Percentiles rank a stretch among this genome's conserved stretches.
Conservation (phyloP, 2,888 invertebrate genomes). For the Alentia gelatinosa region DNA sequence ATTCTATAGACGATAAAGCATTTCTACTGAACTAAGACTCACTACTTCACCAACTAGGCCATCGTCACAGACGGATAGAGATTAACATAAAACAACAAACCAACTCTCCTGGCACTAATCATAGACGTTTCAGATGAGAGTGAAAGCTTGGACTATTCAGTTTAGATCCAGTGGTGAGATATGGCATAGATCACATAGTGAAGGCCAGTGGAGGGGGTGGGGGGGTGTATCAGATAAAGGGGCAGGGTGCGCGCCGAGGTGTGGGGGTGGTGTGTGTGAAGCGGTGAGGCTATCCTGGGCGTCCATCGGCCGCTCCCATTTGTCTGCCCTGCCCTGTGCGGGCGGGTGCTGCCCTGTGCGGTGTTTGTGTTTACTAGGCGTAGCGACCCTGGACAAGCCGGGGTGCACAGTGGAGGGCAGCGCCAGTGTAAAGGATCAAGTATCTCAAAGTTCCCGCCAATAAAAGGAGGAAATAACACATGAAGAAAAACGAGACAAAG, state of each 20-base stretch:
- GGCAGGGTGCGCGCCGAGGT: not conserved
- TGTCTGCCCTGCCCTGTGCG: not conserved
- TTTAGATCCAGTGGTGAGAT: not conserved
- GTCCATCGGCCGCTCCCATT: not conserved
- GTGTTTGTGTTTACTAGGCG: not conserved
- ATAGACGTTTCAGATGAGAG: not conserved
- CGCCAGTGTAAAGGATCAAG: not conserved
- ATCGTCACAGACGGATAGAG: not conserved
- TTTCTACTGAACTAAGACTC: too few relatives aligned
- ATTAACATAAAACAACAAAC: not conserved
- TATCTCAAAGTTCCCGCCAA: too few relatives aligned
- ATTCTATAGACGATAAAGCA: too few relatives aligned
- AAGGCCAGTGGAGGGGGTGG: not conserved
- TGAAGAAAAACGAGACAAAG: too few relatives aligned
- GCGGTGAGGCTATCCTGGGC: not conserved
- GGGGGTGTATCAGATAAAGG: not conserved
- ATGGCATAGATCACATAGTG: not conserved
- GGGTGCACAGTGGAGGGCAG: not conserved
- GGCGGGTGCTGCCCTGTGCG: not conserved
- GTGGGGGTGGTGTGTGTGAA: not conserved
- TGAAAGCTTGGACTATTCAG: not conserved
- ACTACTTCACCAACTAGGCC: not conserved
- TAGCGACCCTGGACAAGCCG: not conserved
- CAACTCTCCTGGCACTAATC: not conserved
- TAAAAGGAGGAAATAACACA: too few relatives aligned